Evolutionary conservation across 2,113 vertebrate genomes (phyloP).

Genomic region (Mus pahari): DNA sequence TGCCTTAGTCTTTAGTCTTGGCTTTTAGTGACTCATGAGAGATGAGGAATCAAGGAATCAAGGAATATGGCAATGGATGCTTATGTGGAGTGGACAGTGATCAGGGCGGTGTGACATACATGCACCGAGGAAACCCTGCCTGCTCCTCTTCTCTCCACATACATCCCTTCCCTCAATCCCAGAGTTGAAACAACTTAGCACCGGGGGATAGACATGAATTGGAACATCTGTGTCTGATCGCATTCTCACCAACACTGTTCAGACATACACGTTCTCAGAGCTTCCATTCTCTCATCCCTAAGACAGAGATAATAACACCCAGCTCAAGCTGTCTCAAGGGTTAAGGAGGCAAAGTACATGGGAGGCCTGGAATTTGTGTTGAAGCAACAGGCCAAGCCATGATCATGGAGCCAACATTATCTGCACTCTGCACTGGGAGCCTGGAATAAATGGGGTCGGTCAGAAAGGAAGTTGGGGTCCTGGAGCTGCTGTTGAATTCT

Average conservation of each 20-base stretch:
- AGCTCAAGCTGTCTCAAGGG: neutral
- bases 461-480: neutral
- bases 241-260: neutral
- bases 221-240: neutral
- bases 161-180: neutral
- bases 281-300: neutral
- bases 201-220: neutral
- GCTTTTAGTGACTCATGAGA: neutral
- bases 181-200: neutral
- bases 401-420: neutral
- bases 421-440: neutral
- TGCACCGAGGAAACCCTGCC: neutral
- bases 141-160: fast-evolving
- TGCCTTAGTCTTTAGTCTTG: neutral
- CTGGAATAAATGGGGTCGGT: neutral
- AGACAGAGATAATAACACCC: neutral
- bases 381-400: neutral
- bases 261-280: neutral
- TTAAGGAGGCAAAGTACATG: neutral
- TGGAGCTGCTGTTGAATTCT: neutral
- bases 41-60: neutral
- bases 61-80: too few species aligned
- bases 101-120: neutral
- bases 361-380: neutral
- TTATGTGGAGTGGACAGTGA: neutral